Conservation (phyloP, 2,797 vertebrate genomes). For the Danio albolineatus region DNA sequence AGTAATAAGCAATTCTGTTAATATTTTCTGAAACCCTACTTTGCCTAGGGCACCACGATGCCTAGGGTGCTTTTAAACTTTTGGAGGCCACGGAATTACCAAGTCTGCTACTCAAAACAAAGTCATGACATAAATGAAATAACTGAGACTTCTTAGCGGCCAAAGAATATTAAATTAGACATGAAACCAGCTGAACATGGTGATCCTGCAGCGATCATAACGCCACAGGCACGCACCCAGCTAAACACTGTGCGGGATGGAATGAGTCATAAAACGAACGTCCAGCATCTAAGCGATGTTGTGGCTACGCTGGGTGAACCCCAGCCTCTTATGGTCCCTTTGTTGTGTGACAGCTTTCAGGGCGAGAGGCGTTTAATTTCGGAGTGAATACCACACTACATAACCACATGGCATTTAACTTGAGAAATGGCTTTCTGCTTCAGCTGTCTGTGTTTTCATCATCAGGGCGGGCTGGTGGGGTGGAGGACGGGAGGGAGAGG, state of each 20-base stretch:
- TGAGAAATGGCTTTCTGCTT: slow-evolving; percentile 99
- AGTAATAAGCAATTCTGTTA: background rate
- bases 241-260: slow-evolving; percentile 20
- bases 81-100: background rate
- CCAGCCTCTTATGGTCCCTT: slow-evolving; percentile 70
- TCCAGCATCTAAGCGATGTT: slow-evolving; percentile 46
- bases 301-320: slow-evolving; percentile 55
- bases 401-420: slow-evolving; percentile 99
- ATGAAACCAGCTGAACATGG: slow-evolving; percentile 41
- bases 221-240: slow-evolving; percentile 42
- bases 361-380: slow-evolving; percentile 92
- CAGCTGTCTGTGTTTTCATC: slow-evolving; percentile 95
- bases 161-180: slow-evolving; percentile 25
- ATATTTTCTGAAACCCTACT: background rate
- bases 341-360: slow-evolving; percentile 86
- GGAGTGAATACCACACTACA: slow-evolving; percentile 95
- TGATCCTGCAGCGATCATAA: slow-evolving; percentile 56
- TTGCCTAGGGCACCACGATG: background rate
- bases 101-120: slow-evolving; percentile 17
- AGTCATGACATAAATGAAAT: slow-evolving; percentile 30
- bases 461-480: slow-evolving; percentile 86
- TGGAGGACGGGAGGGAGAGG: slow-evolving; percentile 66
- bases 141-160: slow-evolving; percentile 1
- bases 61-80: slow-evolving; percentile 21
- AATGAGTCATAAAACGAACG: slow-evolving; percentile 36